phyloP scores from a whole-genome alignment of 2,888 invertebrate genomes.

The Tinea pellionella region DNA sequence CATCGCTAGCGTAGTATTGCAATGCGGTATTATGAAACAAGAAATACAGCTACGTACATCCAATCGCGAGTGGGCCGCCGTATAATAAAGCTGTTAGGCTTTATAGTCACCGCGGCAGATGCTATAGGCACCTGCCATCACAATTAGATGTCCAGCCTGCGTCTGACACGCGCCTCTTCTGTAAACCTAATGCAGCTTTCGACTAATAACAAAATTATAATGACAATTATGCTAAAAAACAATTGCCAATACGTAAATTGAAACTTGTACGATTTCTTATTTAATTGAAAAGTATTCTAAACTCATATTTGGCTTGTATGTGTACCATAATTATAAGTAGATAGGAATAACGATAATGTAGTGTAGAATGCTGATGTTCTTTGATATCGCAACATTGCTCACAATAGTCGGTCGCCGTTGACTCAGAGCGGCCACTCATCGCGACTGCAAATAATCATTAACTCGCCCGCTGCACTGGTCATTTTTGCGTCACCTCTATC shows the following conservation, averaged over 20 bases:
- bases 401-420: conserved; percentile 28
- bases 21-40: background rate
- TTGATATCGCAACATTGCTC: background rate
- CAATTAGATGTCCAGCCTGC: conserved; percentile 40
- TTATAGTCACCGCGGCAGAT: conserved; percentile 39
- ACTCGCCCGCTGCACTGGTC: conserved; percentile 21
- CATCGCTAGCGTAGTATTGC: background rate
- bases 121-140: conserved; percentile 51
- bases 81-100: conserved; percentile 5
- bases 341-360: too few species aligned
- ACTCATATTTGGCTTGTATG: too few species aligned
- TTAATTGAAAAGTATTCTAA: too few species aligned
- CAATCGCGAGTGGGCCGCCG: background rate
- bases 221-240: too few species aligned
- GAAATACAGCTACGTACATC: background rate
- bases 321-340: too few species aligned
- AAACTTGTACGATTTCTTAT: too few species aligned
- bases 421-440: conserved; percentile 61
- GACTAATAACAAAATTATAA: background rate
- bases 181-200: conserved; percentile 19
- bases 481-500: conserved; percentile 62
- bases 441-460: conserved; percentile 63
- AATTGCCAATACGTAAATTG: too few species aligned
- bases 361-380: background rate
- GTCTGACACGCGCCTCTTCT: conserved; percentile 40